Evolutionary conservation across 2,113 vertebrate genomes (phyloP), one percentile per base, ranked within the genome.

Genomic region (Aphelocoma coerulescens): DNA sequence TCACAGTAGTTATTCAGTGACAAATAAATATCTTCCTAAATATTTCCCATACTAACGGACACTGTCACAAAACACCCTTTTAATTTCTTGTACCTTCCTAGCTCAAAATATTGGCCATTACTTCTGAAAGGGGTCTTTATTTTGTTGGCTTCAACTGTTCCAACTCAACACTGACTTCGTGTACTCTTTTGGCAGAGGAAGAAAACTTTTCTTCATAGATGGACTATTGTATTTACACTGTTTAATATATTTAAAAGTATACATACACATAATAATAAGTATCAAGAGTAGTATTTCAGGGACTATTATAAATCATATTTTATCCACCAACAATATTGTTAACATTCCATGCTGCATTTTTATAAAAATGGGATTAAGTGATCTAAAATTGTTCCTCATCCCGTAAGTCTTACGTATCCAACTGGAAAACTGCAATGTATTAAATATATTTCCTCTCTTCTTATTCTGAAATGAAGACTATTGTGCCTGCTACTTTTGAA

Each of bases 391-490:
- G 66, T 28, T 61, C 13, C 37, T 84, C 3, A 2, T 30, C 43
- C n/a, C 1, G 0, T 18, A 61, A 39, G 22, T 51, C 33, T 51
- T 48, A 39, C 4, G 16, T 8, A 48, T 46, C 28, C 16, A 26
- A 69, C 37, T 71, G 10, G 26, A 66, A 89, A 91, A 23, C 37
- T 57, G 18, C 37, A 55, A 18, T 46, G 69, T 81, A 54, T 43
- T 58, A 54, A n/a, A 76, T 21, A 39, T 8, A 6, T 59, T 81
- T 75, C 15, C 16, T 57, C 10, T 87, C 13, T 80, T 76, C 57
- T 77, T 55, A 44, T 33, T 51, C 39, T 54, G 63, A 57, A 81
- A 57, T 37, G 7, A 81, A 85, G 48, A 46, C 7, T 75, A 58
- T 6, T 37, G 39, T 54, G 69, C 46, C n/a, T 54, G 32, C 20